These are phyloP conservation scores for Odontocerum albicorne DNA, from an alignment of 2,888 invertebrate species.

Conservation along the genomic window DNA sequence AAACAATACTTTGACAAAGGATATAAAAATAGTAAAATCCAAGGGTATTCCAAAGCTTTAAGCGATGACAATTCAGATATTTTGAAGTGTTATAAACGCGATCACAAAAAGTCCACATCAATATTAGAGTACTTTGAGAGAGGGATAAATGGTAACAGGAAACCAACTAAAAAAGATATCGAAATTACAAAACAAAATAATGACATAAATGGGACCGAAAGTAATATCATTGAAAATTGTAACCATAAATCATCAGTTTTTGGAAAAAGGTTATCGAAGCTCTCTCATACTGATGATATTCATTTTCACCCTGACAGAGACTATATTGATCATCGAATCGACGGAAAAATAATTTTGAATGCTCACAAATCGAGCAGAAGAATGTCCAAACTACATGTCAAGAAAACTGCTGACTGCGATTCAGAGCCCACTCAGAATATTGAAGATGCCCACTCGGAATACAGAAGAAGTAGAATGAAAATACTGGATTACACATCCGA, in stretches of 20 bases:
- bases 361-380: conserved; percentile 57
- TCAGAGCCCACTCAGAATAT: conserved; percentile 67
- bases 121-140: conserved; percentile 29
- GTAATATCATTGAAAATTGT: not conserved
- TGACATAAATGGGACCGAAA: conserved; percentile 12
- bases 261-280: conserved; percentile 25
- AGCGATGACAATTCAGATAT: conserved; percentile 38
- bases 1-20: conserved; percentile 57
- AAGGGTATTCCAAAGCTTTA: conserved; percentile 40
- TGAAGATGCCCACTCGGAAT: conserved; percentile 50
- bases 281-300: conserved; percentile 49
- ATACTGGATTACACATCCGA: conserved; percentile 62
- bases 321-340: conserved; percentile 52
- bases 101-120: conserved; percentile 26
- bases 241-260: conserved; percentile 21
- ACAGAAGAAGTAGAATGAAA: conserved; percentile 45
- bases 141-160: conserved; percentile 22
- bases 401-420: conserved; percentile 76
- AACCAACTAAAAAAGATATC: conserved; percentile 7
- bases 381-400: conserved; percentile 52
- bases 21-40: conserved; percentile 47
- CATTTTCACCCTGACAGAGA: conserved; percentile 54
- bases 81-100: conserved; percentile 28
- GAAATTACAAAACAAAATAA: conserved; percentile 17
- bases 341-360: conserved; percentile 57